Evolutionary conservation across 1,140 invertebrate species (phyloP).

Genomic region (Sesamia nonagrioides): DNA sequence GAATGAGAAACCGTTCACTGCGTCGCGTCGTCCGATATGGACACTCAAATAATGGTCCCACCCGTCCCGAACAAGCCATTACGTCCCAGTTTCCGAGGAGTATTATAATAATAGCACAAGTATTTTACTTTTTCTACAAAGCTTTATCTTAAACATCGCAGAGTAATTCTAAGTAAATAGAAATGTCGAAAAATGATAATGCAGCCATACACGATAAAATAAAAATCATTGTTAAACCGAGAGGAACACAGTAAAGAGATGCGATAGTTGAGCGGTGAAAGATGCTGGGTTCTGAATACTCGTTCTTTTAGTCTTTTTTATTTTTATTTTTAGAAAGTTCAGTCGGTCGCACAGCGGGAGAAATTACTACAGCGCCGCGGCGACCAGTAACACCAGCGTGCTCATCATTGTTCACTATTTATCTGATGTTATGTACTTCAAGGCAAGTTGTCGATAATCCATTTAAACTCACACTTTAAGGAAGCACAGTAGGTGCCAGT

Average conservation of each 20-base stretch:
- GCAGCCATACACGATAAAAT: conserved; percentile 67
- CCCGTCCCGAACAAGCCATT: conserved; percentile 48
- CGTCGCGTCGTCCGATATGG: conserved; percentile 54
- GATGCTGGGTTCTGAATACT: conserved; percentile 82
- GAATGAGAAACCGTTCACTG: conserved; percentile 76
- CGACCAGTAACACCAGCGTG: conserved; percentile 77
- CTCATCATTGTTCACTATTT: conserved; percentile 77
- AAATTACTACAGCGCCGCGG: conserved; percentile 77
- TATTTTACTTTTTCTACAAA: conserved; percentile 50
- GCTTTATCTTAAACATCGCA: conserved; percentile 33
- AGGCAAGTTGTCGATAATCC: conserved; percentile 23
- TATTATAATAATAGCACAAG: conserved; percentile 54
- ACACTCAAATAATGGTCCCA: conserved; percentile 59
- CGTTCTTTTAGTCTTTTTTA: conserved; percentile 82
- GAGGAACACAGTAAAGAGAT: conserved; percentile 71
- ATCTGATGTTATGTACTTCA: conserved; percentile 66
- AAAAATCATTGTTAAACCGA: conserved; percentile 60
- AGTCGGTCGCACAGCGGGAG: conserved; percentile 80
- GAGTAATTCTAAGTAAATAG: conserved; percentile 45
- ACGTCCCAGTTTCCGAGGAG: conserved; percentile 33
- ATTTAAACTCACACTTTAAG: not conserved
- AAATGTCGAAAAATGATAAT: conserved; percentile 58
- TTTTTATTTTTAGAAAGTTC: conserved; percentile 86
- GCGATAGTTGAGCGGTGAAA: conserved; percentile 84
- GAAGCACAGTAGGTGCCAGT: not conserved